Evolutionary conservation across 1,140 invertebrate genomes (phyloP).

Genomic region (Caerostris extrusa): DNA sequence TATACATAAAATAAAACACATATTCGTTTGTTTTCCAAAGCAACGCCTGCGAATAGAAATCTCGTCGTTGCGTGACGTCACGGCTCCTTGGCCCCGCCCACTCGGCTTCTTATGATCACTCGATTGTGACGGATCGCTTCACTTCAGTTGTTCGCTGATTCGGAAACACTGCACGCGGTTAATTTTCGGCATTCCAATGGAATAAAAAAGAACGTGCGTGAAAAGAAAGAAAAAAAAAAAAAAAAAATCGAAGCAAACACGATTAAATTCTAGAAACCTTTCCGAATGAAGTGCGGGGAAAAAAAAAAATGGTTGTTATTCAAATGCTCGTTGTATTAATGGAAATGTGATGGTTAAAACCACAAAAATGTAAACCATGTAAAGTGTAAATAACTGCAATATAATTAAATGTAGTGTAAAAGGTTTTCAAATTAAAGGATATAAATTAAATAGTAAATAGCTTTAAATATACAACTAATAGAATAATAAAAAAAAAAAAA

Average conservation of each 20-base stretch:
- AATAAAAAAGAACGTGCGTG: neutral
- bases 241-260: neutral
- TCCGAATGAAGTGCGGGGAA: no score
- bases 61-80: slow-evolving; percentile 49
- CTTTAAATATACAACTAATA: no score
- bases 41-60: slow-evolving; percentile 48
- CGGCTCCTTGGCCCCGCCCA: slow-evolving; percentile 32
- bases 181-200: neutral
- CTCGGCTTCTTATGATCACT: slow-evolving; percentile 65
- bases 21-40: slow-evolving; percentile 51
- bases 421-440: no score
- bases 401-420: no score
- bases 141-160: slow-evolving; percentile 59
- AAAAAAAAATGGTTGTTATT: no score
- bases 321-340: no score
- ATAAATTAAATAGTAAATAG: no score
- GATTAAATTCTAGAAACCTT: no score
- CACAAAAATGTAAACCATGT: no score
- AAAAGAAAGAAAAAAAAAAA: neutral
- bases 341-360: no score
- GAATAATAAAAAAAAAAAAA: no score
- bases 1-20: slow-evolving; percentile 52
- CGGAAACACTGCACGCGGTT: slow-evolving; percentile 47
- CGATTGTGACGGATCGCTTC: slow-evolving; percentile 58
- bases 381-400: no score